Evolutionary conservation across 2,113 vertebrate genomes (phyloP), one percentile per base, ranked within the genome.

Genomic region (Centropus unirufus): DNA sequence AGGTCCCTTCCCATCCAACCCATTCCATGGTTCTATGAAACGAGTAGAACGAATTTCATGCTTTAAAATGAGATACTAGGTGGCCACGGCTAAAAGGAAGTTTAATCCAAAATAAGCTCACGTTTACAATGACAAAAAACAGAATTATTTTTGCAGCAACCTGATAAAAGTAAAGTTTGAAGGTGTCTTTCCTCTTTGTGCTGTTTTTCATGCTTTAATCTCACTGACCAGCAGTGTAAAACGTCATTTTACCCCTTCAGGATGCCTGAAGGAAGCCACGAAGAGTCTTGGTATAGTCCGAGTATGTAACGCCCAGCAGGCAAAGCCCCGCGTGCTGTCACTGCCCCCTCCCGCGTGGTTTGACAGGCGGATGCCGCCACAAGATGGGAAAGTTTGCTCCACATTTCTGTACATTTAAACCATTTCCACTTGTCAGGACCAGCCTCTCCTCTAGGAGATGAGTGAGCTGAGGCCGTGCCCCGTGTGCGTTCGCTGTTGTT

Each of bases 281-380:
- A 9, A 5, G 0, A 21, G 34, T 29, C 19, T 24, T 30, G 16
- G n/a, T 39, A 0, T 24, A 4, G 14, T 17, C 27, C 8, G 27
- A 4, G 13, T 1, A 0, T 4, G 2, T 17, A 34, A 36, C 42
- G 10, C 39, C 29, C 0, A 0, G 9, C 6, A 42, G 46, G 30
- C 4, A 16, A 61, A 54, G 18, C 85, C 3, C 6, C 8, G 2
- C 7, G 30, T 6, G n/a, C 58, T 29, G 46, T 18, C 52, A 24
- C 51, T 32, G 44, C 27, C 44, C 2, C 2, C 26, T 47, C 22
- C 55, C 39, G 17, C 49, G 1, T 0, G 2, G 6, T 51, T 21
- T 26, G 14, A 24, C 1, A 1, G 44, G 6, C 30, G 24, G n/a
- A 20, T 39, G 1, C 36, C 11, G n/a, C 7, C n/a, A 8, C 9